These are phyloP conservation scores for Dicyrtomina minuta DNA, from an alignment of 2,888 invertebrate genomes.

Conservation along the genomic window DNA sequence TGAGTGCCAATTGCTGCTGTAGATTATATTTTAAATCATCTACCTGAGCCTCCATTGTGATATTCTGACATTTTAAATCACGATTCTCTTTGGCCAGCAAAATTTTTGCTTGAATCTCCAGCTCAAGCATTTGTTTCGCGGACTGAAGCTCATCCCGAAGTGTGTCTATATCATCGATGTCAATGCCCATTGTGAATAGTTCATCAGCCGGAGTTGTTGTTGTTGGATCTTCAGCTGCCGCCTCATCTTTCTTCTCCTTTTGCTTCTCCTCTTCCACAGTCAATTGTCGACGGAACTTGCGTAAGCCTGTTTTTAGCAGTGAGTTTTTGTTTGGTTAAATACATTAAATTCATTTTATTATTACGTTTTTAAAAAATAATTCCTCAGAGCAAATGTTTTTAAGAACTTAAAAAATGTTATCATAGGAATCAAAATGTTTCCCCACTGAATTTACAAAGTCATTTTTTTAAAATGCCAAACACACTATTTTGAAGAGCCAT, in stretches of 20 bases:
- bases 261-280: conserved; percentile 77
- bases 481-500: no score
- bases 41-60: conserved; percentile 50
- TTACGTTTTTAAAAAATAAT: no score
- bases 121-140: conserved; percentile 84
- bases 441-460: no score
- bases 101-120: conserved; percentile 82
- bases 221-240: conserved; percentile 53
- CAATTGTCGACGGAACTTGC: conserved; percentile 84
- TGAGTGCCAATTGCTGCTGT: conserved; percentile 48
- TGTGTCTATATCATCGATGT: conserved; percentile 88
- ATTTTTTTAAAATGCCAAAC: no score
- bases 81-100: conserved; percentile 83
- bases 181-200: conserved; percentile 58
- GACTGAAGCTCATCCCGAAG: conserved; percentile 87
- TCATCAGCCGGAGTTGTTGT: conserved; percentile 60
- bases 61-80: conserved; percentile 62
- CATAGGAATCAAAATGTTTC: no score
- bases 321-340: no score
- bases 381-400: no score
- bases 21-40: conserved; percentile 39
- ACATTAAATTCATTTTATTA: no score
- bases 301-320: conserved; percentile 62
- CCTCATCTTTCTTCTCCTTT: conserved; percentile 23
- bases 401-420: no score